Percentiles rank a stretch among this genome's conserved stretches.
Evolutionary conservation across 2,888 invertebrate species (phyloP).

Genomic region (Scrobipalpa atriplicella): DNA sequence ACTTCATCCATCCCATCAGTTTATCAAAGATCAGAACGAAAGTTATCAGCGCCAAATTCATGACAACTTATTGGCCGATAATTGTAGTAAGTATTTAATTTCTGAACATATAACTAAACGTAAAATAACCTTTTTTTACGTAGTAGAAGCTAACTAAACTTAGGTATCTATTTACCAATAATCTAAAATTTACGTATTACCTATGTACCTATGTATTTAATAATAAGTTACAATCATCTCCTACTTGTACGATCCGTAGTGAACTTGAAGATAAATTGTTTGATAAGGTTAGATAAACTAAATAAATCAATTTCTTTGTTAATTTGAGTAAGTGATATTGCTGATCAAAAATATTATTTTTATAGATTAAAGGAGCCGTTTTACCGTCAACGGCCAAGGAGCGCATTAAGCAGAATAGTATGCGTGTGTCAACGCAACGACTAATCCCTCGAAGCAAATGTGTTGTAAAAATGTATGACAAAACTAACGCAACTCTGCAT

Average conservation of each 20-base stretch:
- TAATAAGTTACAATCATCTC: no score
- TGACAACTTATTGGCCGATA: conserved; percentile 69
- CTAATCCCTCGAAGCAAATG: conserved; percentile 55
- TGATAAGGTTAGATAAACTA: no score
- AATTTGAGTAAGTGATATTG: background rate
- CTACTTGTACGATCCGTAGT: background rate
- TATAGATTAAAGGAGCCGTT: conserved; percentile 53
- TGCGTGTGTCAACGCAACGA: conserved; percentile 66
- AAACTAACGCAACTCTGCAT: conserved; percentile 45
- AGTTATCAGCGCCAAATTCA: conserved; percentile 58
- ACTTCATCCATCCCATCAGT: conserved; percentile 53
- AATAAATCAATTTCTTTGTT: no score
- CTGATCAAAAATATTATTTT: background rate
- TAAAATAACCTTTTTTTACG: no score
- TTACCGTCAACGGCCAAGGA: conserved; percentile 59
- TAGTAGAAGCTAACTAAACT: no score
- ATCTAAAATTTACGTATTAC: no score
- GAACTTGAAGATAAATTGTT: no score
- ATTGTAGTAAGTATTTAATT: conserved; percentile 66
- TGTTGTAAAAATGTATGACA: conserved; percentile 30
- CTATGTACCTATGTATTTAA: no score
- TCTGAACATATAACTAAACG: no score
- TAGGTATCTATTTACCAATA: no score
- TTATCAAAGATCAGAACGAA: conserved; percentile 50
- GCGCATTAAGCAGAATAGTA: conserved; percentile 54